phyloP scores from a whole-genome alignment of 2,888 invertebrate species.

The Erebia aethiops region DNA sequence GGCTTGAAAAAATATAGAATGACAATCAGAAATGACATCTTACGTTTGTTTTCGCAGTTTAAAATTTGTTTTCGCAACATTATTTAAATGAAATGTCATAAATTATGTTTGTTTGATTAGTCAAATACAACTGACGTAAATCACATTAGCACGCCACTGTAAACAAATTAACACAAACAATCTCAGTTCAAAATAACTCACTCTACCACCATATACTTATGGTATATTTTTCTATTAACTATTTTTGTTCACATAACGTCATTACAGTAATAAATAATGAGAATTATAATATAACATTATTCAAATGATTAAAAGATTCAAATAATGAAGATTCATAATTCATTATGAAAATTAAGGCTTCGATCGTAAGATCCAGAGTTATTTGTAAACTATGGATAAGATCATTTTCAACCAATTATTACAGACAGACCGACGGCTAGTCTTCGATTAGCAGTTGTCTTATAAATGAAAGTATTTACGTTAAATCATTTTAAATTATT shows the following conservation, averaged over 20 bases:
- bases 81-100: too few relatives aligned
- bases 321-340: slow-evolving; percentile 9
- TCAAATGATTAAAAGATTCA: slow-evolving; percentile 14
- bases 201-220: slow-evolving; percentile 7
- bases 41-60: too few relatives aligned
- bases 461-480: neutral
- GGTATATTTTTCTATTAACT: neutral
- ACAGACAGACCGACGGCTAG: too few relatives aligned
- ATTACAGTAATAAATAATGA: neutral
- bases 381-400: too few relatives aligned
- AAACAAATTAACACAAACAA: slow-evolving; percentile 10
- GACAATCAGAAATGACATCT: too few relatives aligned
- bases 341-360: neutral
- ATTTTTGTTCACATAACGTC: neutral
- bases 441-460: too few relatives aligned
- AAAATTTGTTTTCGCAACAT: too few relatives aligned
- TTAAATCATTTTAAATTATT: neutral
- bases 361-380: too few relatives aligned
- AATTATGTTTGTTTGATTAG: too few relatives aligned
- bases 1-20: too few relatives aligned
- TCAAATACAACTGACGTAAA: neutral
- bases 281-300: neutral
- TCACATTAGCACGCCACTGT: slow-evolving; percentile 9
- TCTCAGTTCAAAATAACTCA: slow-evolving; percentile 29
- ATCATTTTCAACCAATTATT: too few relatives aligned